These are phyloP conservation scores for Phrynocephalus forsythii DNA, from an alignment of 2,797 vertebrate species.

Conservation along the genomic window DNA sequence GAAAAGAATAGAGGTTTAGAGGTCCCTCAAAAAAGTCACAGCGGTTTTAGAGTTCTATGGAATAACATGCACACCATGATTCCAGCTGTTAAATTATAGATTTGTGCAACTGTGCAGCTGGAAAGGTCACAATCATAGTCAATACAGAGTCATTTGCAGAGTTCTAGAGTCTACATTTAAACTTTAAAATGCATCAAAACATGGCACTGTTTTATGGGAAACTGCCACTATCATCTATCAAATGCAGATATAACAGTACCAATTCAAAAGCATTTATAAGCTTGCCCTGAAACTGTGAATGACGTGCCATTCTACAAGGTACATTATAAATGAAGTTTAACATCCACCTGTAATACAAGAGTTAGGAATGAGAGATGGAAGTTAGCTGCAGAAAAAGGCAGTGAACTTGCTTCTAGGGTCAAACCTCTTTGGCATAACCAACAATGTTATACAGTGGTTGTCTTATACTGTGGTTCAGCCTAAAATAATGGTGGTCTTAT, in stretches of 20 bases:
- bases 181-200: background rate
- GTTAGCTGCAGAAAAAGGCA: background rate
- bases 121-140: background rate
- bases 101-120: no score
- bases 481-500: background rate
- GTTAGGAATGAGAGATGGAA: background rate
- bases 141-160: background rate
- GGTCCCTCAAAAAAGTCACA: no score
- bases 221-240: background rate
- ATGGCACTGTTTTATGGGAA: background rate
- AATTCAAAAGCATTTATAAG: background rate
- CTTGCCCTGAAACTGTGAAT: background rate
- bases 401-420: background rate
- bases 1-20: no score
- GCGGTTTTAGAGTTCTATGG: no score
- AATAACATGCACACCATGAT: no score
- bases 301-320: background rate
- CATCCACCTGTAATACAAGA: background rate
- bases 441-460: background rate
- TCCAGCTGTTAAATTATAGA: no score
- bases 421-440: background rate
- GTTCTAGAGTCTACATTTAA: background rate
- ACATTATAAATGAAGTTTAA: no score
- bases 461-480: background rate
- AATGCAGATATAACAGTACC: background rate